Conservation (phyloP, 2,113 vertebrate species). For the Reinhardtius hippoglossoides region DNA sequence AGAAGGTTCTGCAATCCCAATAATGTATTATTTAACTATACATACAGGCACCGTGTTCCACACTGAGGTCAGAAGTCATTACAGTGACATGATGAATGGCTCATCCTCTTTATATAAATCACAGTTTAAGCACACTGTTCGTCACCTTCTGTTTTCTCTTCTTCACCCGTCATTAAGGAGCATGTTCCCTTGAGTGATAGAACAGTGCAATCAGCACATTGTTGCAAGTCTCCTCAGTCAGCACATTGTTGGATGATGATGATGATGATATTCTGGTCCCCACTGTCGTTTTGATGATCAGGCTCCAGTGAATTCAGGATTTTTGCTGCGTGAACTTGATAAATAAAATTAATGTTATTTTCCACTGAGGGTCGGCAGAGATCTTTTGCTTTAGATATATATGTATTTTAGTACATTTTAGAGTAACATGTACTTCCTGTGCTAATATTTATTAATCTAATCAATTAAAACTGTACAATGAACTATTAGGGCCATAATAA, state of each 20-base stretch:
- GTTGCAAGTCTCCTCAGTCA: constrained; percentile 60
- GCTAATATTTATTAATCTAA: constrained; percentile 4
- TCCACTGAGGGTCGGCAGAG: not conserved
- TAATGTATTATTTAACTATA: constrained; percentile 63
- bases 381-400: not conserved
- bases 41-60: constrained; percentile 15
- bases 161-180: constrained; percentile 74
- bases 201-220: constrained; percentile 75
- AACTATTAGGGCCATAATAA: not conserved
- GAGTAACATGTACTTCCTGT: not conserved
- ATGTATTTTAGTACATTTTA: not conserved
- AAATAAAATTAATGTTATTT: constrained; percentile 4
- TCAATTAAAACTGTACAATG: not conserved
- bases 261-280: no score
- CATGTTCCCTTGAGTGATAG: constrained; percentile 75
- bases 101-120: constrained; percentile 74
- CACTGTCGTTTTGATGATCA: constrained; percentile 1
- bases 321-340: constrained; percentile 27
- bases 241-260: constrained; percentile 68
- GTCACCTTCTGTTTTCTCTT: constrained; percentile 73
- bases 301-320: constrained; percentile 42
- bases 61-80: constrained; percentile 69
- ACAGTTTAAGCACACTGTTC: constrained; percentile 65
- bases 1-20: constrained; percentile 42
- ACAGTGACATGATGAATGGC: constrained; percentile 72